Base-by-base conservation (phyloP, 2,113 vertebrate species). In the Crotalus horridus region DNA sequence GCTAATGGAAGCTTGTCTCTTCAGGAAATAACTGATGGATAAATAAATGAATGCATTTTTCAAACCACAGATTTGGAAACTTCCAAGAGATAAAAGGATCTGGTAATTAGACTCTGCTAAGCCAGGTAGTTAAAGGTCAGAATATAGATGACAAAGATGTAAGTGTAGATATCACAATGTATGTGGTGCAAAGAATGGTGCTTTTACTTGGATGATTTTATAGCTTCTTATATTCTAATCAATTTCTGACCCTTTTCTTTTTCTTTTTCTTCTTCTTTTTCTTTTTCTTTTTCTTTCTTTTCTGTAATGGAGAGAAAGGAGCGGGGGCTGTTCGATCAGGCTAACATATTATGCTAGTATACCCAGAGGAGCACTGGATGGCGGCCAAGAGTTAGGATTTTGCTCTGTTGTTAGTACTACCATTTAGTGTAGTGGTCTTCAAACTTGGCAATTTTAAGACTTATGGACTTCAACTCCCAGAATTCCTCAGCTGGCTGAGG, bases 121-220 rank as follows among this genome's bases (percentile, higher is more conserved):
- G 24, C 55, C 64, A 58, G 56, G 48, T 46, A 26, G 26, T 29
- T 92, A 94, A 89, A 91, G 8, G 53, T 39, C 74, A 90, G 95
- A 90, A 24, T n/a, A 93, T 81, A 89, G 56, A 12, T 48, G 6
- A 48, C 46, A 48, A 95, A 87, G 90, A 46, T 39, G 11, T 29
- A 48, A 48, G 46, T 48, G 46, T 48, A 48, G 46, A 48, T 48
- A 7, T 48, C 6, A 5, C 46, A 48, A 48, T 48, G 6, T 48
- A 7, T 48, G 46, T 48, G 6, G 46, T 48, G 46, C 46, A 48
- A 48, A 48, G 46, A 48, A 48, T 48, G 6, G 46, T 48, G 46
- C 46, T 48, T 48, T 48, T 48, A 48, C 6, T 48, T 48, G 46
- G 46, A 48, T 48, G 46, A 7, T 48, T 48, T 48, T 48, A 48